Percentiles rank a stretch among this genome's conserved stretches.
These are phyloP conservation scores for Beroe ovata DNA, from an alignment of 37 sponge, comb jelly and placozoan species.

Conservation along the genomic window DNA sequence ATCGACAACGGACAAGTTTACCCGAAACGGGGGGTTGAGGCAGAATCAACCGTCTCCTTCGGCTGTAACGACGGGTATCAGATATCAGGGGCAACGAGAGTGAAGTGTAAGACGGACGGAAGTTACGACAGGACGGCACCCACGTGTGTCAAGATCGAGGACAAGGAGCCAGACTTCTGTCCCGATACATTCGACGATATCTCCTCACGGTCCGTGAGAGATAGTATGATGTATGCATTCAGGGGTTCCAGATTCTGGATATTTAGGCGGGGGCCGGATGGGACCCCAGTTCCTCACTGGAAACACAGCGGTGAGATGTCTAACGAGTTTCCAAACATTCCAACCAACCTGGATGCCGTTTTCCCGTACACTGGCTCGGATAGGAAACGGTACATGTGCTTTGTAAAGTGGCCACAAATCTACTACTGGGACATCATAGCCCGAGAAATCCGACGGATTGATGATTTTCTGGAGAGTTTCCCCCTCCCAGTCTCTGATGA, in stretches of 20 bases:
- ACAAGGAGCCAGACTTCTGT: neutral
- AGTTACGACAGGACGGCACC: conserved; percentile 17
- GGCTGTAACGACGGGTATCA: conserved; percentile 15
- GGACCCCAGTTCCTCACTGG: neutral
- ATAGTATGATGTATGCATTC: conserved; percentile 38
- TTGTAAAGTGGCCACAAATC: conserved; percentile 31
- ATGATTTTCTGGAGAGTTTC: conserved; percentile 8
- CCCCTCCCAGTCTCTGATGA: neutral
- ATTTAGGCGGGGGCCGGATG: neutral
- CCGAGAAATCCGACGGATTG: conserved; percentile 1
- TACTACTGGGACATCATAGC: conserved; percentile 42
- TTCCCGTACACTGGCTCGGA: conserved; percentile 44
- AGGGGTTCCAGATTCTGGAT: conserved; percentile 34
- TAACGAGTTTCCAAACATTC: conserved; percentile 12
- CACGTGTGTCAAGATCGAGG: conserved; percentile 1
- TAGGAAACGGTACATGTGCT: conserved; percentile 20
- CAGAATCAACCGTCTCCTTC: conserved; percentile 26
- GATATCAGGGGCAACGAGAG: neutral
- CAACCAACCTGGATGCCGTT: neutral
- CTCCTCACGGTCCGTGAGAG: neutral
- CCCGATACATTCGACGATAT: neutral
- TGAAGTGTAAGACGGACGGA: conserved; percentile 36
- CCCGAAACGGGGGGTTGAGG: neutral
- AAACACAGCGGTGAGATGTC: neutral
- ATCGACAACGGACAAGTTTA: conserved; percentile 26